These are phyloP conservation scores for Odontocolon sp. DNA, from an alignment of 2,888 invertebrate species.

Conservation along the genomic window DNA sequence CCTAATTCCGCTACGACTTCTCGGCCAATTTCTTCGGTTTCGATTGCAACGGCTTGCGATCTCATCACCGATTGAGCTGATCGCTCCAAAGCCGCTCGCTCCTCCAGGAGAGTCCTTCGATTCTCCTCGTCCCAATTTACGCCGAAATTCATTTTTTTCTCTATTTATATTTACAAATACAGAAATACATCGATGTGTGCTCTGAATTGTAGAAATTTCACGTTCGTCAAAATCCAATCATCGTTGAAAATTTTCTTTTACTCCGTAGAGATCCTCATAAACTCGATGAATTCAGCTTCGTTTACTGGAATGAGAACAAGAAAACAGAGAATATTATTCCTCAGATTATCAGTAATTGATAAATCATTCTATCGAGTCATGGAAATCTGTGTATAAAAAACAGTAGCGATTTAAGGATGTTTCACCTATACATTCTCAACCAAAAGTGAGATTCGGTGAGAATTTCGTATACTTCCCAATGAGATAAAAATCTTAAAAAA, in stretches of 20 bases:
- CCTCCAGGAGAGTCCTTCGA: slow-evolving; percentile 83
- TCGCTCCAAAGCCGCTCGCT: slow-evolving; percentile 83
- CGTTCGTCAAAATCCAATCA: no score
- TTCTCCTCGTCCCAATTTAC: slow-evolving; percentile 83
- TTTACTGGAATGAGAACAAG: slow-evolving; percentile 61
- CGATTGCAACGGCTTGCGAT: slow-evolving; percentile 88
- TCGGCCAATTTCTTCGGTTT: slow-evolving; percentile 90
- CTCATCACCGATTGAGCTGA: slow-evolving; percentile 86
- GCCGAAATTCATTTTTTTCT: slow-evolving; percentile 73
- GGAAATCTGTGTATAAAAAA: no score
- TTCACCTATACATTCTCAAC: no score
- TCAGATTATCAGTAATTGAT: no score
- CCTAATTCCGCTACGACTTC: slow-evolving; percentile 89
- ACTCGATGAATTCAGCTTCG: slow-evolving; percentile 64
- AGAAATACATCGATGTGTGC: no score
- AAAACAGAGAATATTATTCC: no score
- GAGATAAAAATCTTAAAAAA: no score
- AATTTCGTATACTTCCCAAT: no score
- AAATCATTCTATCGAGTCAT: no score
- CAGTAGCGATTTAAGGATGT: no score
- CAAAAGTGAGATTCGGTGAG: no score
- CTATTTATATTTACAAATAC: not conserved
- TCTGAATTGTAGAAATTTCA: no score
- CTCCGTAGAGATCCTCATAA: slow-evolving; percentile 54
- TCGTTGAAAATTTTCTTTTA: not conserved